Conservation (phyloP, 2,888 invertebrate species). For the Lycia hirtaria region DNA sequence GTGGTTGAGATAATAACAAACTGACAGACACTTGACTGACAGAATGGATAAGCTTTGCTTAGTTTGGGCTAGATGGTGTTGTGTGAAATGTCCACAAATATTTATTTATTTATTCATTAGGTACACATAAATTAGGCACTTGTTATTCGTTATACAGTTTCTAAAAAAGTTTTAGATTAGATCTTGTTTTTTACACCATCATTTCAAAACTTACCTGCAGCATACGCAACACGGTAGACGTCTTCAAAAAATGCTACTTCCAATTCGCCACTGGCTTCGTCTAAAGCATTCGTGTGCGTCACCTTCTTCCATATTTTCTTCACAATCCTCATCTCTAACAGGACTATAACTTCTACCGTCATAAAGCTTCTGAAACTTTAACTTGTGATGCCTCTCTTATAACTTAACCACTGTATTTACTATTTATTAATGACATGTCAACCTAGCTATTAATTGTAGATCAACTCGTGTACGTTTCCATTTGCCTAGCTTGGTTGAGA, state of each 20-base stretch:
- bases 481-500: constrained; percentile 11
- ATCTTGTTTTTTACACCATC: too few relatives aligned
- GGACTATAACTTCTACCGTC: not conserved
- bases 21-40: too few relatives aligned
- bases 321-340: constrained; percentile 50
- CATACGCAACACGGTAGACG: constrained; percentile 65
- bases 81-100: too few relatives aligned
- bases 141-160: too few relatives aligned
- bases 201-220: constrained; percentile 60
- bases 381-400: constrained; percentile 7
- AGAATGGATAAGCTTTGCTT: too few relatives aligned
- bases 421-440: constrained; percentile 5
- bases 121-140: too few relatives aligned
- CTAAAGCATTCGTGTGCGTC: constrained; percentile 61
- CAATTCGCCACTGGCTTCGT: constrained; percentile 56
- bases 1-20: too few relatives aligned
- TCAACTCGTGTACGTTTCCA: constrained; percentile 31
- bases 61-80: too few relatives aligned
- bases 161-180: too few relatives aligned
- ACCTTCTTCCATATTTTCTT: constrained; percentile 56
- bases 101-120: too few relatives aligned
- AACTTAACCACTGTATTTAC: constrained; percentile 5
- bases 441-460: constrained; percentile 30
- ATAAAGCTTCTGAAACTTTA: constrained; percentile 1
- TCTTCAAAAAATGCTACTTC: constrained; percentile 69